Percentiles rank a stretch among this genome's conserved stretches.
Evolutionary conservation across 2,888 invertebrate genomes (phyloP).

Genomic region (Seira musarum): DNA sequence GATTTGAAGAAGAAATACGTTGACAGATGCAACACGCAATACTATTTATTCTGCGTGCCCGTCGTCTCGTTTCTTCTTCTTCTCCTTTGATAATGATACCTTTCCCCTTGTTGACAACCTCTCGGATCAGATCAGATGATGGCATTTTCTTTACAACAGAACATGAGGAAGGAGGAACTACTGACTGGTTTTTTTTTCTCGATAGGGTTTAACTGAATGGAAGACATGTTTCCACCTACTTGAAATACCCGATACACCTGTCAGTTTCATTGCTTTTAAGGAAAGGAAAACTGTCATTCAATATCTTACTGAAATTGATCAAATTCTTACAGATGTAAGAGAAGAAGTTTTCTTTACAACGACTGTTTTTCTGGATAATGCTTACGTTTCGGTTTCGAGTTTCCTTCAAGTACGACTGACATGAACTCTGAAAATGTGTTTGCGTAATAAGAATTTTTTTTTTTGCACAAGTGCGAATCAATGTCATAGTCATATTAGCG

Average conservation of each 20-base stretch:
- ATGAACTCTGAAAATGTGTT: no score
- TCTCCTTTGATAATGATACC: neutral
- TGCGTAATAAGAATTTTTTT: no score
- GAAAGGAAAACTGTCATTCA: constrained; percentile 29
- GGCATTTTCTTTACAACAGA: neutral
- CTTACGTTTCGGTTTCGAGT: no score
- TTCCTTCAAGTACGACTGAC: no score
- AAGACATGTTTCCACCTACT: neutral
- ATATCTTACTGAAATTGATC: constrained; percentile 51
- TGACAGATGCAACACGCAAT: constrained; percentile 15
- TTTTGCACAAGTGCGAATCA: no score
- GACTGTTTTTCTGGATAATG: no score
- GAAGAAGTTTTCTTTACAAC: neutral
- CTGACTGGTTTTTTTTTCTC: no score
- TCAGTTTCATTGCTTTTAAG: constrained; percentile 32
- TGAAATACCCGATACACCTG: constrained; percentile 34
- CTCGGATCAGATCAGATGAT: neutral
- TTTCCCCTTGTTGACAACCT: neutral
- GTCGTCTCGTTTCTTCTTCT: neutral
- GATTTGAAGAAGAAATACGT: neutral
- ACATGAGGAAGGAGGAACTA: neutral
- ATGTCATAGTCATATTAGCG: no score
- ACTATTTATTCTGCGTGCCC: neutral
- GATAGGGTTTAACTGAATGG: neutral
- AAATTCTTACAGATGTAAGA: neutral